Conservation (phyloP, 2,113 vertebrate genomes). For the Tragelaphus buxtoni region DNA sequence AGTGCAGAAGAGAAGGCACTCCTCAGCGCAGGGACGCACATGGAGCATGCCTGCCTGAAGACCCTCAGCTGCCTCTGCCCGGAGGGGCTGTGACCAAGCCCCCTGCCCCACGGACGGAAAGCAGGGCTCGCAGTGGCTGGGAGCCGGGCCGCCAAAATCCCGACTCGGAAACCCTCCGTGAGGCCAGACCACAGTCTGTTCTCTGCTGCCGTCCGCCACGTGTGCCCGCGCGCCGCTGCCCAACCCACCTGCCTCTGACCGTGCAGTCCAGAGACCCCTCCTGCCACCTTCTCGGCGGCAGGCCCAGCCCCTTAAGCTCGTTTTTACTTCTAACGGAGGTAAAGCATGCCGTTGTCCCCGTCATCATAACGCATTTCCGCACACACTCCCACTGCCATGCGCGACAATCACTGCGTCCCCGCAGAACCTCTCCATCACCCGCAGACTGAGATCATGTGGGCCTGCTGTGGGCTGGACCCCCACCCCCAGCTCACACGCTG, state of each 20-base stretch:
- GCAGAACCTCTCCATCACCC: background rate
- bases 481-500: background rate
- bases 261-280: background rate
- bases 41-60: background rate
- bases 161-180: background rate
- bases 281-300: no score
- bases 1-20: background rate
- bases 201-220: background rate
- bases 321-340: background rate
- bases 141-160: background rate
- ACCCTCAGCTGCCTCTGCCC: background rate
- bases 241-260: accelerated
- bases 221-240: accelerated
- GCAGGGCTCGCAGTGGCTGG: accelerated
- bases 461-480: background rate
- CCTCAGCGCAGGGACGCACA: background rate
- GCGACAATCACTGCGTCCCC: no score
- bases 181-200: background rate
- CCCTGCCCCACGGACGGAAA: background rate
- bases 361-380: no score
- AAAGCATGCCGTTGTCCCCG: background rate
- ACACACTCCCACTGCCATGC: accelerated
- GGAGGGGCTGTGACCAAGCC: background rate
- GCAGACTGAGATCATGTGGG: no score
- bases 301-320: background rate